Percentiles rank a stretch among this genome's conserved stretches.
Evolutionary conservation across 2,888 invertebrate genomes (phyloP).

Genomic region (Luperina nickerlii): DNA sequence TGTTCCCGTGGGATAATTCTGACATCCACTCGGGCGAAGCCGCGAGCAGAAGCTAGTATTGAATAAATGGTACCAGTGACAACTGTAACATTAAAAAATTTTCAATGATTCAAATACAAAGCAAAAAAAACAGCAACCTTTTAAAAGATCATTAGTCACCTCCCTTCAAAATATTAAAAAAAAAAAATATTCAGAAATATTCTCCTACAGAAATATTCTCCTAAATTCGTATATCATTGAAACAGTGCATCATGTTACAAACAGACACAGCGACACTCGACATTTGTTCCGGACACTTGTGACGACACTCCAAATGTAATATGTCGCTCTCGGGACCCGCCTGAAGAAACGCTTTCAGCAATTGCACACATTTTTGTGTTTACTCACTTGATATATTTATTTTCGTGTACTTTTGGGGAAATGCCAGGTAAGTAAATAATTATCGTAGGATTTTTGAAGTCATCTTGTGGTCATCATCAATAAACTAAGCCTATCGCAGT

Average conservation of each 20-base stretch:
- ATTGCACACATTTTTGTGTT: conserved; percentile 63
- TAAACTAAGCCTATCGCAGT: background rate
- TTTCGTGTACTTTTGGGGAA: conserved; percentile 40
- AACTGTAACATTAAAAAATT: background rate
- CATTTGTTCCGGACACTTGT: conserved; percentile 61
- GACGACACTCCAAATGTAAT: conserved; percentile 70
- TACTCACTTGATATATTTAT: conserved; percentile 51
- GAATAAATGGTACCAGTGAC: background rate
- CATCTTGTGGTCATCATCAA: background rate
- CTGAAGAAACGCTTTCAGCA: conserved; percentile 64
- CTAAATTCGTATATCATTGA: conserved; percentile 47
- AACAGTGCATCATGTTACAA: conserved; percentile 67
- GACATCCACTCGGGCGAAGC: background rate
- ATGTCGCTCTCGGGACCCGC: conserved; percentile 67
- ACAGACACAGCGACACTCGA: conserved; percentile 58
- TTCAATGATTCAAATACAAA: background rate
- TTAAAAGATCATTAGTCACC: conserved; percentile 28
- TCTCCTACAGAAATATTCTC: conserved; percentile 21
- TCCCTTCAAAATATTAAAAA: conserved; percentile 22
- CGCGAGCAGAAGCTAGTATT: background rate
- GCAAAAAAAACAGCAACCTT: conserved; percentile 17
- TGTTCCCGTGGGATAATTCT: background rate
- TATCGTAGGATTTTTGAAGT: conserved; percentile 11
- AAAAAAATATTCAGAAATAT: too few species aligned
- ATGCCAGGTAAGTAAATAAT: conserved; percentile 55